phyloP scores from a whole-genome alignment of 1,140 invertebrate genomes.

The Nasonia longicornis region DNA sequence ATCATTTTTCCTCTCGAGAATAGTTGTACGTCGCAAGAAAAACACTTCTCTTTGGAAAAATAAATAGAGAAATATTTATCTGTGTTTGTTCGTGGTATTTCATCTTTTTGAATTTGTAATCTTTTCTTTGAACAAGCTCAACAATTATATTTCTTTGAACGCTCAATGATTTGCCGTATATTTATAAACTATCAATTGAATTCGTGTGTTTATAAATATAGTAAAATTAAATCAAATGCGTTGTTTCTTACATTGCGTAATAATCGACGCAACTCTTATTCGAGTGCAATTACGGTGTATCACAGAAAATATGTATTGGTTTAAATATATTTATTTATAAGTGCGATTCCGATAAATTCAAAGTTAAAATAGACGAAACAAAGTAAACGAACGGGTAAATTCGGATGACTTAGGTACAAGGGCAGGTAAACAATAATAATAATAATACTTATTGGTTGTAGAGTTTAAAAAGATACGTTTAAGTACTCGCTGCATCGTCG shows the following conservation, averaged over 20 bases:
- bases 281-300: slow-evolving; percentile 30
- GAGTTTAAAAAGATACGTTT: slow-evolving; percentile 27
- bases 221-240: slow-evolving; percentile 39
- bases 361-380: slow-evolving; percentile 16
- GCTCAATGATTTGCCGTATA: slow-evolving; percentile 19
- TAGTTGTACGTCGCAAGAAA: background rate
- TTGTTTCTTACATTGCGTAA: slow-evolving; percentile 24
- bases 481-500: slow-evolving; percentile 29
- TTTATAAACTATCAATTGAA: slow-evolving; percentile 33
- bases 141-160: background rate
- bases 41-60: slow-evolving; percentile 38
- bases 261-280: slow-evolving; percentile 10
- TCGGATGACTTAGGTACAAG: slow-evolving; percentile 28
- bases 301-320: slow-evolving; percentile 43
- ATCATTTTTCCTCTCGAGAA: slow-evolving; percentile 4
- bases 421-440: slow-evolving; percentile 9
- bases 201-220: slow-evolving; percentile 32
- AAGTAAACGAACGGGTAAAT: background rate
- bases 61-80: slow-evolving; percentile 22
- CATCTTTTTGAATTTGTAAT: background rate
- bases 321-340: slow-evolving; percentile 37
- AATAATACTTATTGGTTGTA: slow-evolving; percentile 33
- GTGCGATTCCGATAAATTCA: slow-evolving; percentile 20
- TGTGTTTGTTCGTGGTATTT: background rate
- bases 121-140: background rate